Evolutionary conservation across 1,140 invertebrate species (phyloP).

Genomic region (Neodiprion pinetum): DNA sequence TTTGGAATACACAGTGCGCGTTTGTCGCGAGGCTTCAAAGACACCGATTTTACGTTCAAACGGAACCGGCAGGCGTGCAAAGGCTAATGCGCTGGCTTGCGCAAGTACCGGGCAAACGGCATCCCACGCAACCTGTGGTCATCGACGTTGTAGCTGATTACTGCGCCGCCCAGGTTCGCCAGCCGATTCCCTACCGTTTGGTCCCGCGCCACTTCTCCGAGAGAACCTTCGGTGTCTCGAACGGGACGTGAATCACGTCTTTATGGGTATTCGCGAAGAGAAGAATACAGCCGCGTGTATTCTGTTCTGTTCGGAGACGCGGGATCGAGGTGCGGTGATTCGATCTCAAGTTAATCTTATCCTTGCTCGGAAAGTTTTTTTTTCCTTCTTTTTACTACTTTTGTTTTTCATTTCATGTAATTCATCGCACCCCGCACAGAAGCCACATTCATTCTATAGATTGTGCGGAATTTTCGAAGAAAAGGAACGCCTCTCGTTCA

Average conservation of each 20-base stretch:
- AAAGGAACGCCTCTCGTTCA: too few relatives aligned
- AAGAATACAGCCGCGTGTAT: not conserved
- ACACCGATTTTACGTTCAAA: not conserved
- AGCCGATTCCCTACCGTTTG: not conserved
- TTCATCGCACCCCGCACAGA: too few relatives aligned
- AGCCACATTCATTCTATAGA: too few relatives aligned
- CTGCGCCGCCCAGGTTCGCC: not conserved
- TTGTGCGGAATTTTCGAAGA: too few relatives aligned
- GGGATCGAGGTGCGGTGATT: too few relatives aligned
- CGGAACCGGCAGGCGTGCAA: not conserved
- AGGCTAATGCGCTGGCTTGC: not conserved
- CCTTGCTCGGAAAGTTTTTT: too few relatives aligned
- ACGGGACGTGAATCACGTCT: not conserved
- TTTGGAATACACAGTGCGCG: too few relatives aligned
- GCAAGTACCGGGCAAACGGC: not conserved
- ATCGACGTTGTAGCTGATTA: conserved; percentile 1
- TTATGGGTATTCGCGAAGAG: not conserved
- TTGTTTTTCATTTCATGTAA: too few relatives aligned
- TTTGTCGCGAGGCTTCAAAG: not conserved
- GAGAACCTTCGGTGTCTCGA: not conserved
- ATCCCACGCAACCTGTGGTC: not conserved
- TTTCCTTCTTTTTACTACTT: too few relatives aligned
- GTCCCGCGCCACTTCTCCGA: not conserved
- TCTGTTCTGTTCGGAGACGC: too few relatives aligned
- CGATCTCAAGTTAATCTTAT: too few relatives aligned